These are phyloP conservation scores for Charadrius vociferus DNA, from an alignment of 2,113 vertebrate species.

Conservation along the genomic window DNA sequence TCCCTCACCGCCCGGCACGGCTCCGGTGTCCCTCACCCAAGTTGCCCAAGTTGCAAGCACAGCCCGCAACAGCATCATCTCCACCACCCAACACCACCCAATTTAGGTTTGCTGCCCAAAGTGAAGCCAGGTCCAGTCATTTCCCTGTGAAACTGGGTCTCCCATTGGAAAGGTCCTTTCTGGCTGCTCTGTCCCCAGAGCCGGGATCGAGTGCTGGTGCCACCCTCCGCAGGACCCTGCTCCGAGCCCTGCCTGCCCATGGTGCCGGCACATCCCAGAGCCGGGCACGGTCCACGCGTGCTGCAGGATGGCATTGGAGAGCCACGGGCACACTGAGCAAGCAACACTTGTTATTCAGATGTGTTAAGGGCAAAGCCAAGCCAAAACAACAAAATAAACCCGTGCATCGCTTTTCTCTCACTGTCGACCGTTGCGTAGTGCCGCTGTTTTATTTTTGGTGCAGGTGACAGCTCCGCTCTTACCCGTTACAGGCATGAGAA, in stretches of 20 bases:
- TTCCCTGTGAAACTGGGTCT: not conserved
- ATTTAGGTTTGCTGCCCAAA: not conserved
- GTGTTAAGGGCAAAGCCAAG: not conserved
- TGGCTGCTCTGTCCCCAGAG: not conserved
- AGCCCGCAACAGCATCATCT: not conserved
- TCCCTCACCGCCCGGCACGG: no score
- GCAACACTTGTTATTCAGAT: no score
- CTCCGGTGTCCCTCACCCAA: not conserved
- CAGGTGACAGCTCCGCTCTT: accelerated
- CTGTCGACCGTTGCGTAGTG: accelerated
- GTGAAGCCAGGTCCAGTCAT: not conserved
- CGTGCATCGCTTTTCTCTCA: accelerated
- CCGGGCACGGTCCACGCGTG: accelerated
- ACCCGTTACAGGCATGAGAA: not conserved
- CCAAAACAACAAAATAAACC: not conserved
- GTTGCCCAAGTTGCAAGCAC: not conserved
- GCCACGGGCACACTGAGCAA: not conserved
- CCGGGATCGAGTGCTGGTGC: not conserved
- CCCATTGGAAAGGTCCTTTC: not conserved
- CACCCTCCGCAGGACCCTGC: not conserved
- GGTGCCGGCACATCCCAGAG: accelerated
- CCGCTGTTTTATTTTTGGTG: not conserved
- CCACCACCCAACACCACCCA: no score
- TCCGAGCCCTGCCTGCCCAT: not conserved
- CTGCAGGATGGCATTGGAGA: not conserved